These are phyloP conservation scores for Eidolon helvum DNA, from an alignment of 2,113 vertebrate species.

Conservation along the genomic window DNA sequence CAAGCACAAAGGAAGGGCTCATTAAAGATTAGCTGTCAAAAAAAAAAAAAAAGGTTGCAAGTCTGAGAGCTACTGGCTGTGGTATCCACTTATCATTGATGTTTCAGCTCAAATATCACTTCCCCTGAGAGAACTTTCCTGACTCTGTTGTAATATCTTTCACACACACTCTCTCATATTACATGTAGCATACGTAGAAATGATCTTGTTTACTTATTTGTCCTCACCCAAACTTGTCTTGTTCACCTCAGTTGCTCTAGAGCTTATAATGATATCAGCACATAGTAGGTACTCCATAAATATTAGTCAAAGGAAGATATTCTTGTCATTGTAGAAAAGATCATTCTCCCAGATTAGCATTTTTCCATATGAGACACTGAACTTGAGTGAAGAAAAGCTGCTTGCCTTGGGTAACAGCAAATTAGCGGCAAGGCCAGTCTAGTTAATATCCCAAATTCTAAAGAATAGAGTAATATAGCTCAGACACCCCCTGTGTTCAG, in stretches of 20 bases:
- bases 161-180: accelerated
- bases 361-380: not conserved
- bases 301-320: not conserved
- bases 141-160: not conserved
- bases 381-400: not conserved
- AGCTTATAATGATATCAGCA: not conserved
- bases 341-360: not conserved
- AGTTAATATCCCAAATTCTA: not conserved
- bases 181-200: no score
- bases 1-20: not conserved
- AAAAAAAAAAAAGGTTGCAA: not conserved
- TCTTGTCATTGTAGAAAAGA: not conserved
- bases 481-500: not conserved
- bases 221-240: not conserved
- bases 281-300: not conserved
- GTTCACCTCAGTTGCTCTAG: not conserved
- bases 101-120: not conserved
- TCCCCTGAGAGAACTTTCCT: not conserved
- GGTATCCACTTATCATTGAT: not conserved
- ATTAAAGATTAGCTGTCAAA: conserved; percentile 4
- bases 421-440: not conserved
- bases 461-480: not conserved
- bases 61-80: not conserved
- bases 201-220: not conserved
- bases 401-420: not conserved